Conservation (phyloP, 2,888 invertebrate species). For the Diadegma fenestrale region DNA sequence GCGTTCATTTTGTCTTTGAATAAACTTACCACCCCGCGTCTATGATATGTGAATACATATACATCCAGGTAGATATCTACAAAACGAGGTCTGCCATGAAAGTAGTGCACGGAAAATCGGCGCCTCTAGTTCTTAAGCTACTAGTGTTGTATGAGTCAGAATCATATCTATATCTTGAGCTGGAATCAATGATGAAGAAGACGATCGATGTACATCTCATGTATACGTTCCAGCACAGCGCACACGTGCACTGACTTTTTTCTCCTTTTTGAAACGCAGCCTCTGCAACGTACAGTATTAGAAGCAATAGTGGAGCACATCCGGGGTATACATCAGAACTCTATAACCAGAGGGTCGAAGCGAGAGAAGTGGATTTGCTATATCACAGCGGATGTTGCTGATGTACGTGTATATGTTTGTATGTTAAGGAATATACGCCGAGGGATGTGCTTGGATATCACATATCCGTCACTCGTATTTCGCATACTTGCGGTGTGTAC, state of each 20-base stretch:
- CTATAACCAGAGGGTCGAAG: constrained; percentile 38
- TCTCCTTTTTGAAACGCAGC: not conserved
- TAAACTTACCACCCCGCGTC: constrained; percentile 42
- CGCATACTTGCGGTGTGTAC: constrained; percentile 41
- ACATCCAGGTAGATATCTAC: not conserved
- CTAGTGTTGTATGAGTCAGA: not conserved
- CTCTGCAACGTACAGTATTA: constrained; percentile 11
- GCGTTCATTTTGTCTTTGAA: constrained; percentile 59
- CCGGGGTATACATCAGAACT: constrained; percentile 32
- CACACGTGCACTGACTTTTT: constrained; percentile 37
- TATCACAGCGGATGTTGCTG: constrained; percentile 48
- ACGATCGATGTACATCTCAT: constrained; percentile 49
- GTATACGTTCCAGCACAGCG: constrained; percentile 17
- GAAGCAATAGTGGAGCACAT: constrained; percentile 38
- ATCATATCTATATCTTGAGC: constrained; percentile 24
- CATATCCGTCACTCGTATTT: constrained; percentile 46
- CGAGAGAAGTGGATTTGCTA: constrained; percentile 17
- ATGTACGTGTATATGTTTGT: constrained; percentile 16
- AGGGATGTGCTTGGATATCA: constrained; percentile 32
- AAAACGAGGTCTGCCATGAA: constrained; percentile 28
- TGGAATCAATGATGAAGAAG: constrained; percentile 54
- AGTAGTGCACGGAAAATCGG: constrained; percentile 37
- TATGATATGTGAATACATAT: not conserved
- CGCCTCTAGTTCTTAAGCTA: constrained; percentile 15
- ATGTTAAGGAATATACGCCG: constrained; percentile 21